Base-by-base conservation (phyloP, 2,797 vertebrate genomes). In the Pseudomugil tenellus region DNA sequence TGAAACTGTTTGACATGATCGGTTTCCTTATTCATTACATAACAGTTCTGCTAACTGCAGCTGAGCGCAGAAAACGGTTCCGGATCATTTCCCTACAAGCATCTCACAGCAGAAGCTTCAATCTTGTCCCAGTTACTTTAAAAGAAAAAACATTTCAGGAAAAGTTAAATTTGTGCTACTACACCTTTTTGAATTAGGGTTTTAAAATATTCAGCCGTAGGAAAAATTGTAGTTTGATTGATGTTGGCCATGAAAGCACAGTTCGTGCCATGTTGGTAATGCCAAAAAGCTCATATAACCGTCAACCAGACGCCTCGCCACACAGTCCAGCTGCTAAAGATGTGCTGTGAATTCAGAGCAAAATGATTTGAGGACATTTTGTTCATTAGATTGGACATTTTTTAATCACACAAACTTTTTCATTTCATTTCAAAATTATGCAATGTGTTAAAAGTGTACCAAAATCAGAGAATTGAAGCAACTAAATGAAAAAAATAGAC, bases 1-100 rank as follows among this genome's bases (percentile, higher is more conserved):
- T 80, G 76, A 91, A 79, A 81, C 78, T 54, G 70, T 62, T 74
- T 32, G 63, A 64, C 49, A n/a, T 4, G 58, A 26, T 63, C 62
- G n/a, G 16, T 76, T 90, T 87, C 74, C 81, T 80, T 48, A 32
- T 32, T 52, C 19, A 28, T 90, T 88, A 67, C 64, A 69, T 75
- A 87, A 90, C 68, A 39, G 12, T 46, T 69, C 67, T 75, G 63
- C 76, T 80, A 51, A 72, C 72, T 57, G 63, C 51, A 65, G 81
- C 56, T 65, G 28, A 32, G 29, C 73, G 74, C 69, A 66, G 41
- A 82, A 80, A 78, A 73, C 70, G 76, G 59, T 8, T 9, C 32
- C 25, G 10, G 68, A 70, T 63, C 39, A 63, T 79, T 70, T 78
- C 37, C 48, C 60, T 63, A 35, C 31, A 76, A 53, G 57, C 31